A percentile compares a stretch with the other conserved stretches of the same genome.
Evolutionary conservation across 2,113 vertebrate genomes (phyloP).

Genomic region (Chloropsis cyanopogon): DNA sequence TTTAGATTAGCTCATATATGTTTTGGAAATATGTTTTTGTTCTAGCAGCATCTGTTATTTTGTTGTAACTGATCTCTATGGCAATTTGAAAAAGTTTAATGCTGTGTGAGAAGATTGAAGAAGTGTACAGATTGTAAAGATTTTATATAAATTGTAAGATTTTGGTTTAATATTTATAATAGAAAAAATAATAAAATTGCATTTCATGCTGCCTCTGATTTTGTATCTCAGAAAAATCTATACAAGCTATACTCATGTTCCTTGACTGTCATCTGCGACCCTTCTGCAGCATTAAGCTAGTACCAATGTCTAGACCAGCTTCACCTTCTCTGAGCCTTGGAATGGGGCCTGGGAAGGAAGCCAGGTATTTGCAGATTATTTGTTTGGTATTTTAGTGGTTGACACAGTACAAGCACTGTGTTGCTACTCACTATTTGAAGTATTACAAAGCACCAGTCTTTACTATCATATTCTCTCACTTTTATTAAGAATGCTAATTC

Average conservation of each 20-base stretch:
- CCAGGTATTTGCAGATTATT: not conserved
- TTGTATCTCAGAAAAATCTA: not conserved
- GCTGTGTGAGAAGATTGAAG: conserved; percentile 22
- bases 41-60: not conserved
- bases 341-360: not conserved
- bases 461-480: not conserved
- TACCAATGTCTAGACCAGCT: not conserved
- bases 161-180: conserved; percentile 72
- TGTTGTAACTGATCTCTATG: not conserved
- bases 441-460: not conserved
- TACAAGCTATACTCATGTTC: not conserved
- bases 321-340: not conserved
- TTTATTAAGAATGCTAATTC: not conserved
- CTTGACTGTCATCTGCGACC: not conserved
- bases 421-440: not conserved
- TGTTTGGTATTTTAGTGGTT: not conserved
- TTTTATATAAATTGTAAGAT: conserved; percentile 67
- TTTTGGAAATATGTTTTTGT: not conserved
- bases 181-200: conserved; percentile 58
- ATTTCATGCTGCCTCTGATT: not conserved
- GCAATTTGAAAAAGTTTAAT: conserved; percentile 30
- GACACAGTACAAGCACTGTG: not conserved
- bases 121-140: conserved; percentile 74
- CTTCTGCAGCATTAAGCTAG: not conserved
- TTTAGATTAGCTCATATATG: not conserved